Percentiles rank a stretch among this genome's conserved stretches.
Evolutionary conservation across 2,888 invertebrate species (phyloP).

Genomic region (Mactromeris polynyma): DNA sequence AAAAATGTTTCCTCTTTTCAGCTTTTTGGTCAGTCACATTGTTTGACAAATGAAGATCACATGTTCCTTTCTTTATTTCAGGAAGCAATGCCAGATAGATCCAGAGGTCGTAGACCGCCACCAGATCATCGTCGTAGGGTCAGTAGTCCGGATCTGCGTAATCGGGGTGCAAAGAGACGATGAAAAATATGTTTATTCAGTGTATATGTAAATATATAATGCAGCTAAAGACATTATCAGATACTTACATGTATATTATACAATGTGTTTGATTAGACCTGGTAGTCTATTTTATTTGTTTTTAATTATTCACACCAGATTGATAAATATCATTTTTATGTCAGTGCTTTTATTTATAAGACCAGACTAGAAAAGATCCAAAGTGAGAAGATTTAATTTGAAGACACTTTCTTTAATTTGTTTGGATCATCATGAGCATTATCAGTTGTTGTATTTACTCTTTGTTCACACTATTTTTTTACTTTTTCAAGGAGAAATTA

Average conservation of each 20-base stretch:
- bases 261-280: background rate
- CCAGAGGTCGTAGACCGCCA: slow-evolving; percentile 1
- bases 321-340: background rate
- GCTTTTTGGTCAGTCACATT: too few relatives aligned
- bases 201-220: background rate
- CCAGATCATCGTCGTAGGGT: slow-evolving; percentile 23
- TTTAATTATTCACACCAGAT: background rate
- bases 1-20: too few relatives aligned
- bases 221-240: background rate
- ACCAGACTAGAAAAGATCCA: too few relatives aligned
- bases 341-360: background rate
- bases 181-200: background rate
- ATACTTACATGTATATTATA: background rate
- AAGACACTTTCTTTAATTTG: too few relatives aligned
- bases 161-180: slow-evolving; percentile 23
- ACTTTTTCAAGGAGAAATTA: too few relatives aligned
- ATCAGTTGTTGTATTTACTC: too few relatives aligned
- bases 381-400: too few relatives aligned
- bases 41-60: too few relatives aligned
- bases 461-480: too few relatives aligned
- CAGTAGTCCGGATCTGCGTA: slow-evolving; percentile 28
- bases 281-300: background rate
- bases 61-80: background rate
- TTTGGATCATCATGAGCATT: too few relatives aligned
- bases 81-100: slow-evolving; percentile 20